phyloP scores from a whole-genome alignment of 2,888 invertebrate species.

The Pherbina coryleti region DNA sequence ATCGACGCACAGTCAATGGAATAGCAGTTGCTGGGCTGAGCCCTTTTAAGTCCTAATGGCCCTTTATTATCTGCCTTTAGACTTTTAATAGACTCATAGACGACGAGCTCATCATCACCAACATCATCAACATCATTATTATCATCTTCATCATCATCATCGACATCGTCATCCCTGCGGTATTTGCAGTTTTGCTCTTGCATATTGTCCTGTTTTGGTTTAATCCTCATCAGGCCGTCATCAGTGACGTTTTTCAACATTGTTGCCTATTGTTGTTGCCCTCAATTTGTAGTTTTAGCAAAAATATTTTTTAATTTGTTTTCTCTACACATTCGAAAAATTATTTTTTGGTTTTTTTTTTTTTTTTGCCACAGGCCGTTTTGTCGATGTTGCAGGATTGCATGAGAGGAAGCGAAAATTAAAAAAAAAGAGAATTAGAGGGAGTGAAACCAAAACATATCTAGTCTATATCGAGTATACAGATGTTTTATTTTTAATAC shows the following conservation, averaged over 20 bases:
- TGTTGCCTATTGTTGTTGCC: conserved; percentile 44
- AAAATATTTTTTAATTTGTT: conserved; percentile 33
- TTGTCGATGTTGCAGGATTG: background rate
- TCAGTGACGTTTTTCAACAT: conserved; percentile 51
- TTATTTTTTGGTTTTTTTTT: background rate
- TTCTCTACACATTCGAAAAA: background rate
- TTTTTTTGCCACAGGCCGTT: background rate
- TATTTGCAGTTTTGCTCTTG: conserved; percentile 9
- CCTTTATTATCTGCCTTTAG: conserved; percentile 69
- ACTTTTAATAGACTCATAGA: conserved; percentile 68
- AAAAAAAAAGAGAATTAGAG: background rate
- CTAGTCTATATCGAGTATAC: too few species aligned
- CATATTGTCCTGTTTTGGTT: conserved; percentile 52
- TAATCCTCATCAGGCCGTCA: conserved; percentile 69
- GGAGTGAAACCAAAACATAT: background rate
- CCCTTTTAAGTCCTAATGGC: conserved; percentile 69
- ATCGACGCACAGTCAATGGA: background rate
- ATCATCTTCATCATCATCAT: conserved; percentile 32
- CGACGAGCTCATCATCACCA: conserved; percentile 48
- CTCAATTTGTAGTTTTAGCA: conserved; percentile 56
- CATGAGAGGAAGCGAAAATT: background rate
- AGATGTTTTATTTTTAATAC: too few species aligned
- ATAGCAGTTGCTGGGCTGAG: conserved; percentile 58
- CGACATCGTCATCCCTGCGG: conserved; percentile 9
- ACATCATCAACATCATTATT: conserved; percentile 36